Evolutionary conservation across 2,113 vertebrate genomes (phyloP).

Genomic region (Jacana jacana): DNA sequence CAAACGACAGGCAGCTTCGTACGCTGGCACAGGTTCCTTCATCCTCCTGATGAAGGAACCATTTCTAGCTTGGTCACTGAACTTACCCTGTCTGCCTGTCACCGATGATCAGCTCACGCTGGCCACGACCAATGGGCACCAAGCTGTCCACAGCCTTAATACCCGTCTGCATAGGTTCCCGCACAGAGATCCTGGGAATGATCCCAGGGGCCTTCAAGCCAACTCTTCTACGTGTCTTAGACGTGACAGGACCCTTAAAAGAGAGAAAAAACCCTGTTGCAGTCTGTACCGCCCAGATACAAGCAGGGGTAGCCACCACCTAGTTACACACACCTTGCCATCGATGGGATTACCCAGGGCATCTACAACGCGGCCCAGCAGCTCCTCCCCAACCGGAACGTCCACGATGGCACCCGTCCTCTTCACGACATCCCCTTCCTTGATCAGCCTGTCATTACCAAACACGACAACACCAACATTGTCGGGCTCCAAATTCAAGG

Average conservation of each 20-base stretch:
- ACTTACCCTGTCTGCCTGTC: conserved; percentile 97
- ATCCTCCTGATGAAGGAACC: too few species aligned
- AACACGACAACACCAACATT: conserved; percentile 99
- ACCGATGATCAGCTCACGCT: conserved; percentile 97
- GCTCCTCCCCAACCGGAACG: conserved; percentile 92
- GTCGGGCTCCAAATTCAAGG: conserved; percentile 99
- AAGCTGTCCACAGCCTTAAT: conserved; percentile 99
- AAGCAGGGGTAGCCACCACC: rapidly evolving
- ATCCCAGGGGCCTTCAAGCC: conserved; percentile 98
- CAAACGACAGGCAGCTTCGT: rapidly evolving
- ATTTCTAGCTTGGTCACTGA: neutral
- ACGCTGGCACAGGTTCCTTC: too few species aligned
- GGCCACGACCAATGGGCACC: conserved; percentile 96
- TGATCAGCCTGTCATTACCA: conserved; percentile 97
- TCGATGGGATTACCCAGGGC: conserved; percentile 96
- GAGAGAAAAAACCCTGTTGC: neutral
- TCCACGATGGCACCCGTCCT: conserved; percentile 97
- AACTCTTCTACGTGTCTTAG: conserved; percentile 88
- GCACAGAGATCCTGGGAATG: conserved; percentile 97
- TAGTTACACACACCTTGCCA: conserved; percentile 84
- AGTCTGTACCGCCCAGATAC: rapidly evolving
- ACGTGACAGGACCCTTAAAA: conserved; percentile 84
- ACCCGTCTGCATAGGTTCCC: conserved; percentile 98
- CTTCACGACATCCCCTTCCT: conserved; percentile 97
- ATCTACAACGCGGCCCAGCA: conserved; percentile 95